phyloP scores from a whole-genome alignment of 2,888 invertebrate species.

The Hololepta plana region DNA sequence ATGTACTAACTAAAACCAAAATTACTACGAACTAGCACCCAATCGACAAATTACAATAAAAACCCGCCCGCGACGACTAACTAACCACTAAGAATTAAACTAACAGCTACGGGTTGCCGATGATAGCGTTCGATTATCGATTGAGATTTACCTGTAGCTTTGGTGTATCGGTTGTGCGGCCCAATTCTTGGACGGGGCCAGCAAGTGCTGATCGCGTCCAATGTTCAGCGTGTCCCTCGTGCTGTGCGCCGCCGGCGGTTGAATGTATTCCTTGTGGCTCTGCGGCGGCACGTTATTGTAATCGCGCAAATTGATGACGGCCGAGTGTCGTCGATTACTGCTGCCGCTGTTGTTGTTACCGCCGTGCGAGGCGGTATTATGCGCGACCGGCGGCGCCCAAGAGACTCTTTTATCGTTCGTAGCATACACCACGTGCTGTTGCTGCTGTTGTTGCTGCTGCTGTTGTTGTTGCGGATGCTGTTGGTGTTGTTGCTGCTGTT shows the following conservation, averaged over 20 bases:
- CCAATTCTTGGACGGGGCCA: conserved; percentile 30
- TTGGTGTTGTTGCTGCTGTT: conserved; percentile 8
- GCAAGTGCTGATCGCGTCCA: conserved; percentile 36
- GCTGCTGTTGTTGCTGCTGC: too few species aligned
- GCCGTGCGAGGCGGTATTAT: conserved; percentile 22
- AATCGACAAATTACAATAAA: neutral
- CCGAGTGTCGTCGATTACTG: conserved; percentile 22
- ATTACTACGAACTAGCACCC: too few species aligned
- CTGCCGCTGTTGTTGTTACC: conserved; percentile 7
- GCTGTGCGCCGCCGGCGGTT: conserved; percentile 39
- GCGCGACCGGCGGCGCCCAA: conserved; percentile 34
- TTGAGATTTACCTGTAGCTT: conserved; percentile 25
- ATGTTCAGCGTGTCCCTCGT: conserved; percentile 27
- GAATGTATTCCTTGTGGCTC: conserved; percentile 35
- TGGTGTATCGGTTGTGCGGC: conserved; percentile 30
- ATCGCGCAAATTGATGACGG: conserved; percentile 25
- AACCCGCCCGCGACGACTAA: neutral
- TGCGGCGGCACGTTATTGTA: conserved; percentile 23
- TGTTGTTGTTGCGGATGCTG: conserved; percentile 6
- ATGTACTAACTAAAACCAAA: neutral
- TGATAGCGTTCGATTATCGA: neutral
- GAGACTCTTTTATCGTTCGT: conserved; percentile 36
- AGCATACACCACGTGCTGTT: conserved; percentile 17
- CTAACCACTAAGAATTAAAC: too few species aligned
- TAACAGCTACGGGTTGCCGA: too few species aligned